Conservation (phyloP, 2,888 invertebrate genomes). For the Drosophila dives region DNA sequence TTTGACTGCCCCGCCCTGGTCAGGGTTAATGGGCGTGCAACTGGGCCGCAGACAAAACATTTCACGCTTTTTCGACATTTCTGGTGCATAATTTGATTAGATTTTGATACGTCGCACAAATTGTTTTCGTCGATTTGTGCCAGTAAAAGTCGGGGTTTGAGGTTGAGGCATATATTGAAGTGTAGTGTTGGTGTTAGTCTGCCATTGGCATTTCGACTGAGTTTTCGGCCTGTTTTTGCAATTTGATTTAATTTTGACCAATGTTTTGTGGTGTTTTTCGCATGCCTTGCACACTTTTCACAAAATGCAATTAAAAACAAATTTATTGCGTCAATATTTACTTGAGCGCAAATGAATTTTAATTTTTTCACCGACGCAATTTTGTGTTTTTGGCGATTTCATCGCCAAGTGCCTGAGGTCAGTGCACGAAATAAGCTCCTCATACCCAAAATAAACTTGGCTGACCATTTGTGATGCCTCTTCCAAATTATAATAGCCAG, state of each 20-base stretch:
- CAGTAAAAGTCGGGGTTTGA: slow-evolving; percentile 11
- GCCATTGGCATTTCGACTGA: slow-evolving; percentile 41
- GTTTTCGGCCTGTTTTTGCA: slow-evolving; percentile 43
- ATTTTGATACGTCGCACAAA: slow-evolving; percentile 70
- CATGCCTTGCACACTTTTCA: slow-evolving; percentile 34
- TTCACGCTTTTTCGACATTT: slow-evolving; percentile 78
- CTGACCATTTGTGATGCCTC: slow-evolving; percentile 26
- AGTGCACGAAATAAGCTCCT: slow-evolving; percentile 17
- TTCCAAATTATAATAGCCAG: slow-evolving; percentile 53
- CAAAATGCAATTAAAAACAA: slow-evolving; percentile 79
- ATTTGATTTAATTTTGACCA: slow-evolving; percentile 72
- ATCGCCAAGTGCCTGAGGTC: slow-evolving; percentile 60
- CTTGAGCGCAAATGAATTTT: slow-evolving; percentile 80
- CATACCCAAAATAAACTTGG: slow-evolving; percentile 5
- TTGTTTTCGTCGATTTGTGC: slow-evolving; percentile 64
- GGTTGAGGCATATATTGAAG: slow-evolving; percentile 7
- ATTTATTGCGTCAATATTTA: slow-evolving; percentile 80
- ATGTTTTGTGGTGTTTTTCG: slow-evolving; percentile 61
- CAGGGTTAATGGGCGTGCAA: slow-evolving; percentile 57
- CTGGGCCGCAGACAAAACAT: slow-evolving; percentile 63
- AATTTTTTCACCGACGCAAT: slow-evolving; percentile 63
- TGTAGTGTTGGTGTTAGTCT: slow-evolving; percentile 24
- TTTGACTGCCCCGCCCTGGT: slow-evolving; percentile 4
- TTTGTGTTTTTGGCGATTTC: slow-evolving; percentile 35
- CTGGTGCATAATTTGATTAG: slow-evolving; percentile 78